Conservation (phyloP, 2,797 vertebrate species). For the Cacajao melanocephalus region DNA sequence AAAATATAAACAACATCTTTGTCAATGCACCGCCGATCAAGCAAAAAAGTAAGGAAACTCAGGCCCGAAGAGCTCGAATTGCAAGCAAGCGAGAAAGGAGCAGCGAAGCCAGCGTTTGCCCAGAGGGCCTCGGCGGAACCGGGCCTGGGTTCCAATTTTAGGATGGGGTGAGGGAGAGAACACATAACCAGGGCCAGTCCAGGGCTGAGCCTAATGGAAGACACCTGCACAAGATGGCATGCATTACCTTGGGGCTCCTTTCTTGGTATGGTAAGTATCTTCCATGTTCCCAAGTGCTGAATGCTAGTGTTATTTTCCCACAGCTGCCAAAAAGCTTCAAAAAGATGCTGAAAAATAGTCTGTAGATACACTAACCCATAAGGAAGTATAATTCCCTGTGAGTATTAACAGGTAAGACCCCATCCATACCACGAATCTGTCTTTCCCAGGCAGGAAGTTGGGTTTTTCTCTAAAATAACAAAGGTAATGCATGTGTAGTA, state of each 20-base stretch:
- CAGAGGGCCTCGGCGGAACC: neutral
- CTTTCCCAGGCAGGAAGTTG: neutral
- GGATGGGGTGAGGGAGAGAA: neutral
- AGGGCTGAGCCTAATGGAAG: neutral
- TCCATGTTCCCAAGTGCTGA: neutral
- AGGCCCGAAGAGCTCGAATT: neutral
- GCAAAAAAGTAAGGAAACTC: neutral
- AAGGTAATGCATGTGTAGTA: neutral
- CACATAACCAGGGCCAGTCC: neutral
- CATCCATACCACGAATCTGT: neutral
- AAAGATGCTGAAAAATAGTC: neutral
- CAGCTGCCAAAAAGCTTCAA: neutral
- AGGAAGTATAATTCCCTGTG: neutral
- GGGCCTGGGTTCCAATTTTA: neutral
- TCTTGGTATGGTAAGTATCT: neutral
- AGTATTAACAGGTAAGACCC: neutral
- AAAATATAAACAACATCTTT: neutral
- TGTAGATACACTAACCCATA: neutral
- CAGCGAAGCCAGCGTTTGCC: neutral
- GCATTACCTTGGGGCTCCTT: neutral
- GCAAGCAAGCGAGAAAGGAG: neutral
- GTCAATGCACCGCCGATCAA: neutral
- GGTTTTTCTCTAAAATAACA: neutral
- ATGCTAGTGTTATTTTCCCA: neutral
- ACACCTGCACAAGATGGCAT: accelerated